These are phyloP conservation scores for Chloromyia formosa DNA, from an alignment of 2,888 invertebrate genomes.

Conservation along the genomic window DNA sequence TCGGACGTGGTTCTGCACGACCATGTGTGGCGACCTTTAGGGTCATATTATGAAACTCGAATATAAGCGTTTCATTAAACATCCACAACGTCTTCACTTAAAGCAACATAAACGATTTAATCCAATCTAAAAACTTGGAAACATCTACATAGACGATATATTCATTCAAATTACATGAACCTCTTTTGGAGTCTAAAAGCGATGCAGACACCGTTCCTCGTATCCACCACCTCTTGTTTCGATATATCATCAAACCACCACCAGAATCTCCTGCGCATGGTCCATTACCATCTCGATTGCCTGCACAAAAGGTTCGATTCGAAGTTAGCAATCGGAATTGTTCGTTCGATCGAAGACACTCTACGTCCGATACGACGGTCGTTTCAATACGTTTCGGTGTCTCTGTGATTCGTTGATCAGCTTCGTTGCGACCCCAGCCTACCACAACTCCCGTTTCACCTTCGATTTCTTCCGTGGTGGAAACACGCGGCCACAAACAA, in stretches of 20 bases:
- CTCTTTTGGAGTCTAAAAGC: slow-evolving; percentile 58
- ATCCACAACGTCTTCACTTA: too few species aligned
- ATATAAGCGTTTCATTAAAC: too few species aligned
- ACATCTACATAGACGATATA: slow-evolving; percentile 74
- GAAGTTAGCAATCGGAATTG: slow-evolving; percentile 62
- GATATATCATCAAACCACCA: slow-evolving; percentile 65
- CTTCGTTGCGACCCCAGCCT: slow-evolving; percentile 66
- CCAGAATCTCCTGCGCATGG: slow-evolving; percentile 70
- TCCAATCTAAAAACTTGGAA: slow-evolving; percentile 69
- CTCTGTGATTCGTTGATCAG: slow-evolving; percentile 53
- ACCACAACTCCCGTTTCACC: slow-evolving; percentile 66
- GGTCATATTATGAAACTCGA: too few species aligned
- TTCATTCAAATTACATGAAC: slow-evolving; percentile 69
- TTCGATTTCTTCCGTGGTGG: slow-evolving; percentile 58
- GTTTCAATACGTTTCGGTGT: slow-evolving; percentile 64
- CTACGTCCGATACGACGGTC: slow-evolving; percentile 66
- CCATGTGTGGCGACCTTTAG: too few species aligned
- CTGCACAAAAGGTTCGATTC: slow-evolving; percentile 61
- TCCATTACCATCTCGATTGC: slow-evolving; percentile 59
- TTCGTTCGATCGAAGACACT: slow-evolving; percentile 65
- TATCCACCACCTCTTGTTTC: slow-evolving; percentile 64
- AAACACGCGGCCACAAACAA: slow-evolving; percentile 66
- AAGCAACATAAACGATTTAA: slow-evolving; percentile 60
- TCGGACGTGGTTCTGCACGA: too few species aligned
- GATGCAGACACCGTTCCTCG: slow-evolving; percentile 67